Evolutionary conservation across 2,113 vertebrate species (phyloP).

Genomic region (Periophthalmodon schlosseri): DNA sequence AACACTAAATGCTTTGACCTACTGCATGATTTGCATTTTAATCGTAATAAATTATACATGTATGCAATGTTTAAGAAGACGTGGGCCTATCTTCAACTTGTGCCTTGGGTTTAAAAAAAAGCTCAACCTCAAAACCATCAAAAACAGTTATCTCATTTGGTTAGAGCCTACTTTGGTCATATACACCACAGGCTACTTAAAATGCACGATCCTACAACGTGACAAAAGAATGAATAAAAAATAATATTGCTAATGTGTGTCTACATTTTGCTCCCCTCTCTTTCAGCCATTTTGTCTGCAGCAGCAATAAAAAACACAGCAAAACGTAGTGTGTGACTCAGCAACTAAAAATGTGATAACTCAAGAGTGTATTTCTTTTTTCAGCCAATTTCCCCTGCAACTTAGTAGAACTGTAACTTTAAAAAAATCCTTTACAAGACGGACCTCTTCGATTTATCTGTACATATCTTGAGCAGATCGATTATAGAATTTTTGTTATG

Average conservation of each 20-base stretch:
- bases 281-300: not conserved
- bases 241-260: not conserved
- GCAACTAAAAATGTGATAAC: slow-evolving; percentile 32
- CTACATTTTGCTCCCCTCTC: not conserved
- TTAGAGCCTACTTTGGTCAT: not conserved
- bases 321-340: slow-evolving; percentile 43
- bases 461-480: too few species aligned
- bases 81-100: not conserved
- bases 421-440: too few species aligned
- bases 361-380: slow-evolving; percentile 17
- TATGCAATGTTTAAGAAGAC: not conserved
- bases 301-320: slow-evolving; percentile 23
- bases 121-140: not conserved
- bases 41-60: not conserved
- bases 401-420: too few species aligned
- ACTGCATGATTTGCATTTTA: not conserved
- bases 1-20: not conserved
- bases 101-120: not conserved
- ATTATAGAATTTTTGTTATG: too few species aligned
- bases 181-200: not conserved
- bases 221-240: not conserved
- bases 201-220: not conserved
- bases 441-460: too few species aligned
- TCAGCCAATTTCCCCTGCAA: not conserved
- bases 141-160: not conserved